These are phyloP conservation scores for Tenualosa ilisha DNA, from an alignment of 2,797 vertebrate species.

Conservation along the genomic window DNA sequence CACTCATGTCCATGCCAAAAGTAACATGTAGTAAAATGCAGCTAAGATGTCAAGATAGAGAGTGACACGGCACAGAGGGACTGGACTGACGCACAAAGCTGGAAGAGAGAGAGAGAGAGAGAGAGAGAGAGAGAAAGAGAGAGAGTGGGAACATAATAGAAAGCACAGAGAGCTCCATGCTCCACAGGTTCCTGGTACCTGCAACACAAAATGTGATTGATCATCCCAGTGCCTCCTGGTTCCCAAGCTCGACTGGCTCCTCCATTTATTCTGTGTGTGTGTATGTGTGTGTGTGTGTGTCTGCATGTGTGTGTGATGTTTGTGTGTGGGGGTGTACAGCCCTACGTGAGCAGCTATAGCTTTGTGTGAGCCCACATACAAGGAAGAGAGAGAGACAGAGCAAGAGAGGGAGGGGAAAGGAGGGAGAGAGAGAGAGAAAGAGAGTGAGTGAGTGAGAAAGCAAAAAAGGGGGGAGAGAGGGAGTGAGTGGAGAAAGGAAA, in stretches of 20 bases:
- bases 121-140: not conserved
- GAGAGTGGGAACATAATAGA: not conserved
- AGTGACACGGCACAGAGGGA: not conserved
- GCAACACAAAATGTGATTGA: conserved; percentile 50
- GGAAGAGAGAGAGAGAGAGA: not conserved
- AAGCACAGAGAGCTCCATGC: not conserved
- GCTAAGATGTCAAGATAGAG: not conserved
- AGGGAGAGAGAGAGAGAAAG: not conserved
- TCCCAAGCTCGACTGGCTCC: conserved; percentile 31
- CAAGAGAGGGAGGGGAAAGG: not conserved
- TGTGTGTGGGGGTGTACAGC: conserved; percentile 13
- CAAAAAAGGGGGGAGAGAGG: not conserved
- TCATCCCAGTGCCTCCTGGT: conserved; percentile 42
- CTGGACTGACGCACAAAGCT: not conserved
- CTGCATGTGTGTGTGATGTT: not conserved
- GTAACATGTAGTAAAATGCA: conserved; percentile 17
- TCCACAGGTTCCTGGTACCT: not conserved
- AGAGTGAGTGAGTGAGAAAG: not conserved
- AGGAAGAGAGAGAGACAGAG: conserved; percentile 28
- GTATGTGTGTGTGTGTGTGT: not conserved
- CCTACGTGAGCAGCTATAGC: conserved; percentile 29
- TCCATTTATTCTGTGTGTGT: not conserved
- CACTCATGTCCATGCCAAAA: conserved; percentile 14
- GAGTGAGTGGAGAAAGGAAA: not conserved
- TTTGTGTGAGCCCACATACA: not conserved